Evolutionary conservation across 2,797 vertebrate genomes (phyloP).

Genomic region (Cuculus canorus): DNA sequence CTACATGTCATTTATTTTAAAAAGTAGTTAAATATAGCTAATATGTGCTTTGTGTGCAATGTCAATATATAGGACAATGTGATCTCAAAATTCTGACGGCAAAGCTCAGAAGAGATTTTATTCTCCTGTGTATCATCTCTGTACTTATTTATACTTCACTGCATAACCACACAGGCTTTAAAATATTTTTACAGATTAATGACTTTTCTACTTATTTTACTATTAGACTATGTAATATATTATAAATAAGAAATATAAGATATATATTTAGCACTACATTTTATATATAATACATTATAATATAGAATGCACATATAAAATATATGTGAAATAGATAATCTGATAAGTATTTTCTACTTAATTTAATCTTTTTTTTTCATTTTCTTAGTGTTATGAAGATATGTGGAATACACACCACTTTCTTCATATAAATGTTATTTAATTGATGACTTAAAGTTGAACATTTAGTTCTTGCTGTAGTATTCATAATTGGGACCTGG

Average conservation of each 20-base stretch:
- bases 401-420: background rate
- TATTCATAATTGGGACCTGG: too few relatives aligned
- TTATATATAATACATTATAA: background rate
- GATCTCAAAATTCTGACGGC: fast-evolving
- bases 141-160: background rate
- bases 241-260: background rate
- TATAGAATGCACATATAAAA: background rate
- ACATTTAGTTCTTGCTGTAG: background rate
- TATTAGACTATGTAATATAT: background rate
- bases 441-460: background rate
- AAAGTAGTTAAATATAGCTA: background rate
- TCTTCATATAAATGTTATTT: background rate
- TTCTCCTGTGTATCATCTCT: background rate
- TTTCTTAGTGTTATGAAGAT: background rate
- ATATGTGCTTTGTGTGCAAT: background rate
- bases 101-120: background rate
- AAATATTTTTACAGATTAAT: background rate
- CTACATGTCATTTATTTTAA: background rate
- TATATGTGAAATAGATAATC: background rate
- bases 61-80: background rate
- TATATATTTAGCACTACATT: background rate
- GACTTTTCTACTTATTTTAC: background rate
- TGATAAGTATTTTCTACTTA: background rate
- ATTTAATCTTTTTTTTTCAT: background rate
- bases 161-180: background rate